Conservation (phyloP, 2,888 invertebrate species). For the Apotomis betuletana region DNA sequence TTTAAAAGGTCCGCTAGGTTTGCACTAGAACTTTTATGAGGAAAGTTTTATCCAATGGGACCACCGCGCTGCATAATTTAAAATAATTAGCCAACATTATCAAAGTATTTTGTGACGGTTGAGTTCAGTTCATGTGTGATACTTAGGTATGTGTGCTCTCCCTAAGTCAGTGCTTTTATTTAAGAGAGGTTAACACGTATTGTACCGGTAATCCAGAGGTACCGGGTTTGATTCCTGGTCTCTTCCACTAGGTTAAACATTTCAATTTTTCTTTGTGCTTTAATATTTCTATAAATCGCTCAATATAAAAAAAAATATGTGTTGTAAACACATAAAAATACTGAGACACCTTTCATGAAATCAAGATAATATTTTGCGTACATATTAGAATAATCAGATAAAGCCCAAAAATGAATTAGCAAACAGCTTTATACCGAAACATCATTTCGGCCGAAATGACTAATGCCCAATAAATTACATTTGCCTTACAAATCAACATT, state of each 20-base stretch:
- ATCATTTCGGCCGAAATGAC: neutral
- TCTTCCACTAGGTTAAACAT: too few relatives aligned
- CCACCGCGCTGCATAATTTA: slow-evolving; percentile 22
- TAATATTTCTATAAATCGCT: too few relatives aligned
- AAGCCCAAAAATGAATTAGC: neutral
- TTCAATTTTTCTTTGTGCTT: too few relatives aligned
- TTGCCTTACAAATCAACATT: slow-evolving; percentile 25
- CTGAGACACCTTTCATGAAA: too few relatives aligned
- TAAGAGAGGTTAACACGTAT: too few relatives aligned
- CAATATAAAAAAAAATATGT: too few relatives aligned
- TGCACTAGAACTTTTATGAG: slow-evolving; percentile 25
- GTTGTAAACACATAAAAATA: too few relatives aligned
- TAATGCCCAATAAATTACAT: slow-evolving; percentile 18
- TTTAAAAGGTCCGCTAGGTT: slow-evolving; percentile 16
- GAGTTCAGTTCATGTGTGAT: neutral
- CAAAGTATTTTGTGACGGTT: neutral
- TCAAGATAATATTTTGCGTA: neutral
- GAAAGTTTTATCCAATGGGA: slow-evolving; percentile 29
- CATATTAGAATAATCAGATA: neutral
- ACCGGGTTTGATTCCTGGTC: too few relatives aligned
- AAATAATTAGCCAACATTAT: slow-evolving; percentile 24
- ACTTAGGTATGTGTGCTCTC: neutral
- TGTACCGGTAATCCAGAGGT: too few relatives aligned
- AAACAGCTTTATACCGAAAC: slow-evolving; percentile 1
- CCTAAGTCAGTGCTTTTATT: neutral